Conservation (phyloP, 2,888 invertebrate species). For the Aproaerema taeniolella region DNA sequence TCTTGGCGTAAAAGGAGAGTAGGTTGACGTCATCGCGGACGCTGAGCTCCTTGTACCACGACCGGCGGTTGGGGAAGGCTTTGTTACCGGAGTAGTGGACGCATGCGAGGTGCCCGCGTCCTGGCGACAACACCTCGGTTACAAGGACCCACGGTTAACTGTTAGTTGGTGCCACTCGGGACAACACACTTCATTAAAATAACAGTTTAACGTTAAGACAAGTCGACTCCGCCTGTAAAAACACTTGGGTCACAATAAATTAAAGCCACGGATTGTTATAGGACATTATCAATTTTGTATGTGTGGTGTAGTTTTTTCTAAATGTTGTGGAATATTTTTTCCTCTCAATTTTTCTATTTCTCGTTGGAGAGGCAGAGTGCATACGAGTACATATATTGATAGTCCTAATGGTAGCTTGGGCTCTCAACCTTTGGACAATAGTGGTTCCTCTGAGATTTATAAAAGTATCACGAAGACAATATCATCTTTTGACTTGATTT, state of each 20-base stretch:
- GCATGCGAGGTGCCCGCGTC: constrained; percentile 90
- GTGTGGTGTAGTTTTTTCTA: constrained; percentile 20
- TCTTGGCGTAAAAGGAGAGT: constrained; percentile 91
- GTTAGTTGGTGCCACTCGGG: constrained; percentile 49
- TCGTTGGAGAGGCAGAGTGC: too few species aligned
- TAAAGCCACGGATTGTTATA: too few species aligned
- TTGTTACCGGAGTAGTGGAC: constrained; percentile 90
- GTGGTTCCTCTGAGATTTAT: too few species aligned
- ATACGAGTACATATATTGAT: too few species aligned
- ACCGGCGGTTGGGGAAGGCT: constrained; percentile 85
- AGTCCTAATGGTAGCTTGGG: too few species aligned
- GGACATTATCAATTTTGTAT: too few species aligned
- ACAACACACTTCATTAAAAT: constrained; percentile 18
- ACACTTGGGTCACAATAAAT: too few species aligned
- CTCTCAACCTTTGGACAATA: too few species aligned
- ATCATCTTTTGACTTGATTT: too few species aligned
- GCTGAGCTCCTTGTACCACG: constrained; percentile 84
- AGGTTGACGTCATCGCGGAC: constrained; percentile 91
- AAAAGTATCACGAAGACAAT: too few species aligned
- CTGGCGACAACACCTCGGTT: constrained; percentile 77
- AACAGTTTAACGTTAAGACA: constrained; percentile 1
- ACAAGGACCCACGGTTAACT: constrained; percentile 41
- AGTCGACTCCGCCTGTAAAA: constrained; percentile 5
- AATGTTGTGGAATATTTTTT: too few species aligned
- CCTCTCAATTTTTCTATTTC: too few species aligned